Conservation (phyloP, 2,113 vertebrate genomes). For the Phodopus roborovskii region DNA sequence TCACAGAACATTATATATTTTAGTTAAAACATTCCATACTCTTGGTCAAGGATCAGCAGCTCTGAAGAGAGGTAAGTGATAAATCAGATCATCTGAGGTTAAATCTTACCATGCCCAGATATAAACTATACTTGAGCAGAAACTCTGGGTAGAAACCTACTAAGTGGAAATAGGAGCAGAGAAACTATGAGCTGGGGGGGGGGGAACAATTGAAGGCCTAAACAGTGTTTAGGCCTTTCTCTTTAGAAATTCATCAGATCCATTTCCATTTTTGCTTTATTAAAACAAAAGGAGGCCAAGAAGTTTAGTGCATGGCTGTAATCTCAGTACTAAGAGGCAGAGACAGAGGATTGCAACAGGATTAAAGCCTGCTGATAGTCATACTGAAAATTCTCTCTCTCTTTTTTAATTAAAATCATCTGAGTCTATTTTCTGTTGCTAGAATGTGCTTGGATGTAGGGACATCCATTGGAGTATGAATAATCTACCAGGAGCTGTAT, state of each 20-base stretch:
- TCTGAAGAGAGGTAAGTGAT: neutral
- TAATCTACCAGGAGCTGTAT: neutral
- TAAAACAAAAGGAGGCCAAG: neutral
- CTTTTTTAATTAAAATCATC: neutral
- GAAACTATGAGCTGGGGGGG: neutral
- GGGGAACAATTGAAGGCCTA: too few relatives aligned
- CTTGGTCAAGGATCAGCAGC: neutral
- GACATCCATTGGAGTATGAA: neutral
- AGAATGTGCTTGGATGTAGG: neutral
- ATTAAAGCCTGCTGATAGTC: neutral
- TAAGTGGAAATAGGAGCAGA: neutral
- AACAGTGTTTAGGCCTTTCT: neutral
- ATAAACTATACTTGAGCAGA: constrained; percentile 9
- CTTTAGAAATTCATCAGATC: neutral
- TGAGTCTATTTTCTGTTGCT: neutral
- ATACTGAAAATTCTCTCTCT: neutral
- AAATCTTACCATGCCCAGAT: neutral
- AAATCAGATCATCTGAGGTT: neutral
- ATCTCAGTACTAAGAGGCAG: neutral
- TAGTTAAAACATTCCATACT: neutral
- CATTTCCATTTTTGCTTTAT: neutral
- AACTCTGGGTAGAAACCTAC: neutral
- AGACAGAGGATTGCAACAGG: neutral
- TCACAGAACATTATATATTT: neutral
- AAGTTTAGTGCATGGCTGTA: neutral